A percentile compares a stretch with the other conserved stretches of the same genome.
Evolutionary conservation across 2,888 invertebrate species (phyloP).

Genomic region (Diarsia brunnea): DNA sequence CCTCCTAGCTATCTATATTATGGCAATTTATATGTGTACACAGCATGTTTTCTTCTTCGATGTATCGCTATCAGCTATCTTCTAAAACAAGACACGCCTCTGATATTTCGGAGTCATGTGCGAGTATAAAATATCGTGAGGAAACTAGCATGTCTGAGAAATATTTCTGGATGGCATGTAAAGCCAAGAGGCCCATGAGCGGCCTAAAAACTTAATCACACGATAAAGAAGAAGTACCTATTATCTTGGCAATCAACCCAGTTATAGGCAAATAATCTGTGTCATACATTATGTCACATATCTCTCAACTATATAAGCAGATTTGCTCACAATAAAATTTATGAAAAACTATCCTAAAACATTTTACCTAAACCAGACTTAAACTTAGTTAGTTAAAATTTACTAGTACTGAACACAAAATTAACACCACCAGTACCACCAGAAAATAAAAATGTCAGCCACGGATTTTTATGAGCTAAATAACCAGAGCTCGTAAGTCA

Average conservation of each 20-base stretch:
- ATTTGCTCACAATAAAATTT: neutral
- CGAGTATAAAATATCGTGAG: too few relatives aligned
- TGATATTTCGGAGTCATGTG: too few relatives aligned
- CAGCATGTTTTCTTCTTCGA: neutral
- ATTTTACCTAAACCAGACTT: slow-evolving; percentile 7
- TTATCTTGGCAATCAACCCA: neutral
- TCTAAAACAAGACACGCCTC: too few relatives aligned
- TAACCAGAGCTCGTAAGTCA: slow-evolving; percentile 45
- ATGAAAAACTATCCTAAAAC: neutral
- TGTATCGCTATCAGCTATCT: neutral
- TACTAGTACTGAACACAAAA: slow-evolving; percentile 11
- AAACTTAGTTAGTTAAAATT: neutral
- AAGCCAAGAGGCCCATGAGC: too few relatives aligned
- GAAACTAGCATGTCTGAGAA: too few relatives aligned
- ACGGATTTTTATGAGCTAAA: slow-evolving; percentile 46
- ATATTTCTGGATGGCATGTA: too few relatives aligned
- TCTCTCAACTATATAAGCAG: neutral
- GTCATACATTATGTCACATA: neutral
- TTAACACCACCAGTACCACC: slow-evolving; percentile 6
- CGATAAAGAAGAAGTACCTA: too few relatives aligned
- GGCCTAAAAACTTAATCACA: too few relatives aligned
- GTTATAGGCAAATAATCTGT: neutral
- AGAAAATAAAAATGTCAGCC: slow-evolving; percentile 38
- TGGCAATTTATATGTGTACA: neutral
- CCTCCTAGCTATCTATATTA: neutral